Conservation (phyloP, 2,113 vertebrate genomes). For the Psilopsiagon aymara region DNA sequence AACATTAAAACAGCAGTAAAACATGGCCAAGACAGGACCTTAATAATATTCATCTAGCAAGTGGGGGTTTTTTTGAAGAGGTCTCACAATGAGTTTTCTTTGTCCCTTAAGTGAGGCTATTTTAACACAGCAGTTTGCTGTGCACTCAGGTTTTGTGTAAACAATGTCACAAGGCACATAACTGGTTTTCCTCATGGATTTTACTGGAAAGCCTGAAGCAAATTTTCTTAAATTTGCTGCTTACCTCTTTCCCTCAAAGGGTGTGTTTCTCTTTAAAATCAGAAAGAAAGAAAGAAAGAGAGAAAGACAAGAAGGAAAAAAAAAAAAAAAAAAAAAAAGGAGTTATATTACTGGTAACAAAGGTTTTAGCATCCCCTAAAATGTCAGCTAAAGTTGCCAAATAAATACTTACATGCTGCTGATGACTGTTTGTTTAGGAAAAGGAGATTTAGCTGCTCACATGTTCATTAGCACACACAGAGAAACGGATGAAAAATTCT, state of each 20-base stretch:
- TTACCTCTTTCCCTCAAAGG: slow-evolving; percentile 40
- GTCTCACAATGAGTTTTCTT: neutral
- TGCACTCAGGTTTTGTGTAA: slow-evolving; percentile 62
- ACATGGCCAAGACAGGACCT: neutral
- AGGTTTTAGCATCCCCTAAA: slow-evolving; percentile 68
- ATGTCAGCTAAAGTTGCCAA: slow-evolving; percentile 76
- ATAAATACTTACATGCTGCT: slow-evolving; percentile 68
- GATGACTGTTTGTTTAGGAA: slow-evolving; percentile 58
- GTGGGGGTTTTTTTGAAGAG: neutral
- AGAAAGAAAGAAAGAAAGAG: neutral
- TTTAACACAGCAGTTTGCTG: slow-evolving; percentile 52
- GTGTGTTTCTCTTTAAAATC: slow-evolving; percentile 27
- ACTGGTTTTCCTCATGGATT: slow-evolving; percentile 55
- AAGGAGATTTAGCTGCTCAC: slow-evolving; percentile 63
- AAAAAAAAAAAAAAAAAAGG: neutral
- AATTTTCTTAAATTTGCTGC: slow-evolving; percentile 58
- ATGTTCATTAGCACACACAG: slow-evolving; percentile 65
- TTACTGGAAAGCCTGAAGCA: slow-evolving; percentile 42
- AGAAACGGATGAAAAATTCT: slow-evolving; percentile 61
- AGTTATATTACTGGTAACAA: slow-evolving; percentile 60
- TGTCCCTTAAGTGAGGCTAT: slow-evolving; percentile 62
- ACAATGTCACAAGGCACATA: slow-evolving; percentile 62
- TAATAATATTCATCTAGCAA: neutral
- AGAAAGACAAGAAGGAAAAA: neutral
- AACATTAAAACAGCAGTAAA: slow-evolving; percentile 4